phyloP scores from a whole-genome alignment of 2,888 invertebrate genomes.

The Sesia bembeciformis region DNA sequence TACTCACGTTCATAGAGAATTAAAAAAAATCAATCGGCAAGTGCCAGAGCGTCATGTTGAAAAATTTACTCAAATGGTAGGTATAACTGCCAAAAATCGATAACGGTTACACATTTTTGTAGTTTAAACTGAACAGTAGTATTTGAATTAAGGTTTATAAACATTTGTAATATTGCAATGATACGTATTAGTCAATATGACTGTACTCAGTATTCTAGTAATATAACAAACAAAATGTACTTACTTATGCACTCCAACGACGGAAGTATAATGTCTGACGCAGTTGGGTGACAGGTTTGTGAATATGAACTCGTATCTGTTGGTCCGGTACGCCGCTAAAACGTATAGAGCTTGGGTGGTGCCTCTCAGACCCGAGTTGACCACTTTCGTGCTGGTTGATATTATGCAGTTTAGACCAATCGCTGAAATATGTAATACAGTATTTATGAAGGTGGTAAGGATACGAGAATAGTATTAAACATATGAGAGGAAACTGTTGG shows the following conservation, averaged over 20 bases:
- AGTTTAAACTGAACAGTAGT: too few species aligned
- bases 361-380: slow-evolving; percentile 90
- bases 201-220: too few species aligned
- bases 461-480: too few species aligned
- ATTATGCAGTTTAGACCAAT: slow-evolving; percentile 91
- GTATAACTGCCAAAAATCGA: too few species aligned
- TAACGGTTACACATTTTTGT: too few species aligned
- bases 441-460: too few species aligned
- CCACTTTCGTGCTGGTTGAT: slow-evolving; percentile 85
- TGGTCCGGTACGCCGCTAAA: slow-evolving; percentile 85
- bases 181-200: not conserved
- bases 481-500: too few species aligned
- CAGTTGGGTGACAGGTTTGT: slow-evolving; percentile 91
- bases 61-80: too few species aligned
- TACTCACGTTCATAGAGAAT: too few species aligned
- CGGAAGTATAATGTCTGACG: slow-evolving; percentile 90
- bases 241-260: slow-evolving; percentile 94
- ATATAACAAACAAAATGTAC: slow-evolving; percentile 11
- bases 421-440: slow-evolving; percentile 72
- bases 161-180: not conserved
- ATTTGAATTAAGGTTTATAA: not conserved
- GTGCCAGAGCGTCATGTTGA: too few species aligned
- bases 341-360: slow-evolving; percentile 89
- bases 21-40: too few species aligned
- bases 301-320: slow-evolving; percentile 97